These are phyloP conservation scores for Lophius piscatorius DNA, from an alignment of 2,113 vertebrate genomes.

Conservation along the genomic window DNA sequence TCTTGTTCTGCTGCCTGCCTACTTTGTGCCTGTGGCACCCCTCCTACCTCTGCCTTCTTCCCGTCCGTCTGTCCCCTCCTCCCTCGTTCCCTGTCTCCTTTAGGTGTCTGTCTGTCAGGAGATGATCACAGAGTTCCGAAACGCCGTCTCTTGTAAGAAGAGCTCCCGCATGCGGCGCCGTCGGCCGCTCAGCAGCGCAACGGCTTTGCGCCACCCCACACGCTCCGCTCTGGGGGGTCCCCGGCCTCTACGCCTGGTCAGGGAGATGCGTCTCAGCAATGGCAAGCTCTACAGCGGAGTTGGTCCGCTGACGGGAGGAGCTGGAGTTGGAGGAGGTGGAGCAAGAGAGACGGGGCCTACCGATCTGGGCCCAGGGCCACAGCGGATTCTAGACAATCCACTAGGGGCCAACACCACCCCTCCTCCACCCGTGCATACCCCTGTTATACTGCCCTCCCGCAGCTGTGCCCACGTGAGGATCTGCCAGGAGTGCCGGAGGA, in stretches of 20 bases:
- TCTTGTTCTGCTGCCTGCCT: constrained; percentile 69
- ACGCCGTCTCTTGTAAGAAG: constrained; percentile 92
- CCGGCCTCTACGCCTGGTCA: constrained; percentile 83
- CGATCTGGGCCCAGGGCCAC: constrained; percentile 83
- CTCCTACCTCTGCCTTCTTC: constrained; percentile 38
- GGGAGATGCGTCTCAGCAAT: constrained; percentile 92
- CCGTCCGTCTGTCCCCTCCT: constrained; percentile 30
- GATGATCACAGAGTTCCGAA: constrained; percentile 92
- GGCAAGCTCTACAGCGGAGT: constrained; percentile 88
- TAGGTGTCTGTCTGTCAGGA: constrained; percentile 94
- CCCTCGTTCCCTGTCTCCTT: constrained; percentile 27
- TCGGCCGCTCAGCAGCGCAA: constrained; percentile 79
- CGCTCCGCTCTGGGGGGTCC: constrained; percentile 75
- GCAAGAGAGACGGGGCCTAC: constrained; percentile 51
- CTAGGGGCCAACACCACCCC: constrained; percentile 77
- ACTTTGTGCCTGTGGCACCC: constrained; percentile 58
- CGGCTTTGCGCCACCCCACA: constrained; percentile 76
- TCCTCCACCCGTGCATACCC: constrained; percentile 69
- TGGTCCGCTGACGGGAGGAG: constrained; percentile 78
- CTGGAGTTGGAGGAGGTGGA: constrained; percentile 54
- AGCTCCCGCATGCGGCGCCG: constrained; percentile 87
- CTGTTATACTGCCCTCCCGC: constrained; percentile 66
- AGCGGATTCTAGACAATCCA: constrained; percentile 88
- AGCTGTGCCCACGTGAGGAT: constrained; percentile 81
- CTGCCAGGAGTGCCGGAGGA: constrained; percentile 90